Evolutionary conservation across 2,797 vertebrate genomes (phyloP).

Genomic region (Pantherophis vulpinus): DNA sequence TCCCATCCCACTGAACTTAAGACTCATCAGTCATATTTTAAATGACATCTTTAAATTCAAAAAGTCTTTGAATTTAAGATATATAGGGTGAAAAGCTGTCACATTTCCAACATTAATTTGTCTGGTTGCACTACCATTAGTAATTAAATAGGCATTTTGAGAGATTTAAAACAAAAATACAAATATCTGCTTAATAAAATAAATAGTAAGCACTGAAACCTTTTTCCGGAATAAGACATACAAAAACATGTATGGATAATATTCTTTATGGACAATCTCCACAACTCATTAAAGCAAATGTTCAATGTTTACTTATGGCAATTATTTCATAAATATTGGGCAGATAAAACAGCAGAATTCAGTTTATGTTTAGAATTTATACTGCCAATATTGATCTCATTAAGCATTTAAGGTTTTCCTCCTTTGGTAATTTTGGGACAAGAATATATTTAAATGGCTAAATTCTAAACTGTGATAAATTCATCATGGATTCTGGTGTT

Average conservation of each 20-base stretch:
- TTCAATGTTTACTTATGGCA: neutral
- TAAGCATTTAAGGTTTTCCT: conserved; percentile 46
- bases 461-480: conserved; percentile 59
- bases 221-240: neutral
- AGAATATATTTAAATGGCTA: conserved; percentile 67
- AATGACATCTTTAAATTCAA: neutral
- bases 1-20: neutral
- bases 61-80: neutral
- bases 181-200: neutral
- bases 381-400: conserved; percentile 29
- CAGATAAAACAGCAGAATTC: conserved; percentile 10
- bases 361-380: conserved; percentile 5
- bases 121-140: neutral
- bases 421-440: conserved; percentile 59
- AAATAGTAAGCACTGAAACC: neutral
- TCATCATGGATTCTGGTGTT: no score
- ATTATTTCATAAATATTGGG: neutral
- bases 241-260: neutral
- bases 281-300: conserved; percentile 12
- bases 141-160: neutral
- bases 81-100: neutral
- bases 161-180: neutral
- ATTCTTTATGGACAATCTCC: neutral
- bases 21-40: neutral
- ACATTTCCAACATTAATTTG: neutral